Evolutionary conservation across 2,113 vertebrate species (phyloP).

Genomic region (Cynoglossus semilaevis): DNA sequence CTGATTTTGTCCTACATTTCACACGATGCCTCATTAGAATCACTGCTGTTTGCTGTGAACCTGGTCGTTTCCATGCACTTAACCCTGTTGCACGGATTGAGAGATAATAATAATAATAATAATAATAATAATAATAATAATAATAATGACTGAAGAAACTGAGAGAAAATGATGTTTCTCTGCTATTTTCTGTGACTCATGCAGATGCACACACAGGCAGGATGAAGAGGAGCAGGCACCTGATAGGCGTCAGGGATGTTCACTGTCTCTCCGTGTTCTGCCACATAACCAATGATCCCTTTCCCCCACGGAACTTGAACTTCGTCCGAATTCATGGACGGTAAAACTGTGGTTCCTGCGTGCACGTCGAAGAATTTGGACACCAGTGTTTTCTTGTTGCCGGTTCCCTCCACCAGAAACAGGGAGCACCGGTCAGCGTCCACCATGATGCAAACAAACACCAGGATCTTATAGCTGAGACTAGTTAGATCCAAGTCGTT

Average conservation of each 20-base stretch:
- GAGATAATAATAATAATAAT: conserved; percentile 1
- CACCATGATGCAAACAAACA: conserved; percentile 97
- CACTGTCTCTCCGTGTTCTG: conserved; percentile 94
- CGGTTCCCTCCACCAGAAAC: conserved; percentile 89
- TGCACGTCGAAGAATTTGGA: conserved; percentile 98
- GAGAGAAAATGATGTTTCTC: conserved; percentile 11
- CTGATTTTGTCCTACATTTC: background rate
- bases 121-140: too few relatives aligned
- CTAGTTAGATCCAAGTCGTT: conserved; percentile 95
- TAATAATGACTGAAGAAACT: conserved; percentile 14
- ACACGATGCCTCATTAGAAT: background rate
- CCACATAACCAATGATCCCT: conserved; percentile 97
- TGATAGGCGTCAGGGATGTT: conserved; percentile 98
- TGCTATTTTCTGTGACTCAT: conserved; percentile 27
- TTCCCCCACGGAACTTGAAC: conserved; percentile 99
- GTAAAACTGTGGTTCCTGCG: conserved; percentile 89
- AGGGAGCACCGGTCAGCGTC: conserved; percentile 94
- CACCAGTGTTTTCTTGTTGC: conserved; percentile 92
- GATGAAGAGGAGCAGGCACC: conserved; percentile 79
- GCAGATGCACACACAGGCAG: conserved; percentile 24
- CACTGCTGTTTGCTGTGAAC: conserved; percentile 1
- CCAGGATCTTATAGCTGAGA: conserved; percentile 95
- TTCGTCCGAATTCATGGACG: conserved; percentile 89
- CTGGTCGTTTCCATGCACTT: background rate
- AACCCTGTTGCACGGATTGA: conserved; percentile 7